Conservation (phyloP, 2,797 vertebrate species). For the Glyptemys insculpta region DNA sequence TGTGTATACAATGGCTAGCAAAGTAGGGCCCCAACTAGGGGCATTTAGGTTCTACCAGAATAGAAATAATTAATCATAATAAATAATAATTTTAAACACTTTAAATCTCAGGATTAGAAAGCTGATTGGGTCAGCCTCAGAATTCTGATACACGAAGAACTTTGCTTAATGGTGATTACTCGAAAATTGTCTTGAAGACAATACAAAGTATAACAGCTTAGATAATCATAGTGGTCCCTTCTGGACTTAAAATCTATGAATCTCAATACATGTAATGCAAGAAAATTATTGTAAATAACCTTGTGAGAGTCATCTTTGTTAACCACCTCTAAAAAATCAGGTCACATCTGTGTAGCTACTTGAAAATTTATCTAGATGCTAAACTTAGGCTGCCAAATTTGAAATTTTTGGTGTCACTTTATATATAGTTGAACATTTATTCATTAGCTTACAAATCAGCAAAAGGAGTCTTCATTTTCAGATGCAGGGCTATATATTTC, state of each 20-base stretch:
- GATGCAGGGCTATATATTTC: not conserved
- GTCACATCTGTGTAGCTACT: not conserved
- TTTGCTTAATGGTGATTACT: conserved; percentile 9
- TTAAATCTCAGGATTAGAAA: conserved; percentile 48
- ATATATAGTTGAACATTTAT: not conserved
- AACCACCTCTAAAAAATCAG: not conserved
- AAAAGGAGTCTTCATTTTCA: not conserved
- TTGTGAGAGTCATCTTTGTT: not conserved
- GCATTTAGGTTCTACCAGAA: not conserved
- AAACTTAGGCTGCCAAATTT: not conserved
- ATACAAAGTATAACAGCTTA: not conserved
- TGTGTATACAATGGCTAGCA: not conserved
- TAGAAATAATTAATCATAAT: not conserved
- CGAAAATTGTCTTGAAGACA: conserved; percentile 33
- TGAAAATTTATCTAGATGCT: not conserved
- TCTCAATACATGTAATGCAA: not conserved
- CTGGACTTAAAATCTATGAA: not conserved
- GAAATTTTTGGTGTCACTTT: not conserved
- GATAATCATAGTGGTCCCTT: not conserved
- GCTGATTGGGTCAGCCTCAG: conserved; percentile 29
- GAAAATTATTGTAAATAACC: not conserved
- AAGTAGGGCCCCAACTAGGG: not conserved
- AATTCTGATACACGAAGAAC: conserved; percentile 46
- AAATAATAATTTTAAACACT: not conserved
- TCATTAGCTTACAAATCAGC: not conserved